Evolutionary conservation across 2,797 vertebrate genomes (phyloP), one percentile per base, ranked within the genome.

Genomic region (Leptoclinus maculatus): DNA sequence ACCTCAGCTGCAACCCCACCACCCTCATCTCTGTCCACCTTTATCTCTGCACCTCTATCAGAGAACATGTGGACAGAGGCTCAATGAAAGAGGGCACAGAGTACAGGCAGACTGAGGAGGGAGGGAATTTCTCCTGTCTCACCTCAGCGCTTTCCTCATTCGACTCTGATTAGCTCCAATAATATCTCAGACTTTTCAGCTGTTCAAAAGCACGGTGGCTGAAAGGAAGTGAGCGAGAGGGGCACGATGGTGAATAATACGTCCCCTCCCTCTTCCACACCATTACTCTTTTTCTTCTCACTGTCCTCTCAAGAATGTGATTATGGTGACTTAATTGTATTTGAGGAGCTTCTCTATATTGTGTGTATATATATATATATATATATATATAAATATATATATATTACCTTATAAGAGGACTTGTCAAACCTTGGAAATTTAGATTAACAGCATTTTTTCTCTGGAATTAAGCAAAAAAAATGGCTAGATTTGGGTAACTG

Each of bases 121-220:
- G 90, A 96, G 95, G 95, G 95, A 95, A 97, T 97, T 97, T 96
- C 94, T 94, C 86, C 90, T 85, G 96, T 97, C 96, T 97, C 96
- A 96, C 96, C 96, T 96, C 95, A 95, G 92, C 94, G 94, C 95
- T 95, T 97, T 97, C 95, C 94, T 97, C 96, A 97, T 97, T 97
- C 96, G 91, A 94, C 93, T 95, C 95, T 96, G 95, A 96, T 98
- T 97, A 97, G 94, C 91, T 97, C 94, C 95, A 95, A 97, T 97
- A 97, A 97, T 96, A 96, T 94, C 95, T 94, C 95, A 92, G 93
- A 95, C 94, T 95, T 92, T 95, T 97, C 95, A 96, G 95, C 94
- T 94, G 87, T 89, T 91, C 77, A 91, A 89, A 88, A 83, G 87
- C 84, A 92, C 77, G 90, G 86, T 68, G 74, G 53, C 73, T 84